Base-by-base conservation (phyloP, 2,888 invertebrate genomes). In the Folsomia manolachei region DNA sequence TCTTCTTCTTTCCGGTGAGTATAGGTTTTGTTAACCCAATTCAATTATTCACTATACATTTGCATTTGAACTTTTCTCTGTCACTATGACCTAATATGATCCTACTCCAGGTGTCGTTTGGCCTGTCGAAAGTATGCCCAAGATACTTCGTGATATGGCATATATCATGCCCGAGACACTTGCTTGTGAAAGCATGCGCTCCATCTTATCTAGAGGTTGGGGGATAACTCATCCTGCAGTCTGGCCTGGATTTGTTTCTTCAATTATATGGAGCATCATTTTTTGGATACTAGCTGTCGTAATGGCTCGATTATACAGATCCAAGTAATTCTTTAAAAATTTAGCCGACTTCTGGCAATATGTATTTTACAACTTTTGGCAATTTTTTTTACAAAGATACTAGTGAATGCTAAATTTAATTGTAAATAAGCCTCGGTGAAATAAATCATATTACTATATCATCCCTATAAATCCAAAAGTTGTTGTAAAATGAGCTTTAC, bases 51-150 rank as follows among this genome's bases (percentile, higher is more conserved):
- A n/a, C n/a, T n/a, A n/a, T 56, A 56, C 19, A 7, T 19, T n/a
- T 24, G 27, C 24, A 26, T 7, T 26, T 64, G 64, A 64, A 64
- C 64, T 14, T 63, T 63, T 63, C 21, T 19, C 18, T 24, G 56
- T 72, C 21, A 1, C 39, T 67, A 39, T 19, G 25, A 39, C 4
- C 53, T 19, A 63, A 60, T 53, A 21, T n/a, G n/a, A 25, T 71
- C 71, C 72, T 79, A 77, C 81, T 83, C 1, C 82, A 89, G 96
- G 96, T 71, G 95, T 96, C 53, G 94, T 97, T 82, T 97, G 97
- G 97, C 96, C 97, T 72, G 91, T 96, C 75, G 95, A 97, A 84
- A 95, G 95, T 71, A 96, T 97, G 94, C 96, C 96, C 1, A 87
- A 89, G 81, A 87, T 91, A 72, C 86, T 97, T 39, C 88, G 91